Evolutionary conservation across 2,797 vertebrate genomes (phyloP).

Genomic region (Cossypha caffra): DNA sequence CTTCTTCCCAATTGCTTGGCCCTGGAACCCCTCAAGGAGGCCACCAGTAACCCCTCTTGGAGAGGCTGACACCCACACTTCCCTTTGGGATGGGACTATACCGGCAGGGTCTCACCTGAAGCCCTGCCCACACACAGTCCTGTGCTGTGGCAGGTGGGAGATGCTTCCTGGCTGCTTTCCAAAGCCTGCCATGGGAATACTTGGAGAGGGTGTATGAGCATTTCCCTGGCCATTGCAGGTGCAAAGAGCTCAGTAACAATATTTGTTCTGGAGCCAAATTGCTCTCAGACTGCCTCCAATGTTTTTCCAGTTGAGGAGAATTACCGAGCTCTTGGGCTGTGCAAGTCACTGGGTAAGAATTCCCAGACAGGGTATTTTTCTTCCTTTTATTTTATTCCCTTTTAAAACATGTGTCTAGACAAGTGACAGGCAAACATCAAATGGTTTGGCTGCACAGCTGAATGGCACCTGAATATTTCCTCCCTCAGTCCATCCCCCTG

Average conservation of each 20-base stretch:
- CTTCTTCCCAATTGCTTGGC: neutral
- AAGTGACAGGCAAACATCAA: conserved; percentile 19
- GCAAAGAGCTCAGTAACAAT: neutral
- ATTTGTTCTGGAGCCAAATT: conserved; percentile 46
- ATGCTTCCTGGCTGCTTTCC: neutral
- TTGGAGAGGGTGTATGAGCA: neutral
- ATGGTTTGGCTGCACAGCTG: neutral
- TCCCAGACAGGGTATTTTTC: conserved; percentile 45
- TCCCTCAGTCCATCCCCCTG: neutral
- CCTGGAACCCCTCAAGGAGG: neutral
- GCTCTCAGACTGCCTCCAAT: conserved; percentile 12
- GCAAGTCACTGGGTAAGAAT: conserved; percentile 3
- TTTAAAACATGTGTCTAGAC: conserved; percentile 36
- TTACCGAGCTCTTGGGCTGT: conserved; percentile 3
- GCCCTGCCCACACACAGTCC: neutral
- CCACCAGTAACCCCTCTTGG: neutral
- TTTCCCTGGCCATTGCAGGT: conserved; percentile 8
- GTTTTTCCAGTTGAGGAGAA: conserved; percentile 54
- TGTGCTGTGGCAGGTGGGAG: accelerated
- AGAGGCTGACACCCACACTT: neutral
- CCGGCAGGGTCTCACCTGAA: neutral
- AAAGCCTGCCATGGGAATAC: neutral
- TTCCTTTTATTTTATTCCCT: conserved; percentile 11
- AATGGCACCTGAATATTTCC: neutral
- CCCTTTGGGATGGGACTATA: neutral